Evolutionary conservation across 2,888 invertebrate genomes (phyloP).

Genomic region (Norana najaformis): DNA sequence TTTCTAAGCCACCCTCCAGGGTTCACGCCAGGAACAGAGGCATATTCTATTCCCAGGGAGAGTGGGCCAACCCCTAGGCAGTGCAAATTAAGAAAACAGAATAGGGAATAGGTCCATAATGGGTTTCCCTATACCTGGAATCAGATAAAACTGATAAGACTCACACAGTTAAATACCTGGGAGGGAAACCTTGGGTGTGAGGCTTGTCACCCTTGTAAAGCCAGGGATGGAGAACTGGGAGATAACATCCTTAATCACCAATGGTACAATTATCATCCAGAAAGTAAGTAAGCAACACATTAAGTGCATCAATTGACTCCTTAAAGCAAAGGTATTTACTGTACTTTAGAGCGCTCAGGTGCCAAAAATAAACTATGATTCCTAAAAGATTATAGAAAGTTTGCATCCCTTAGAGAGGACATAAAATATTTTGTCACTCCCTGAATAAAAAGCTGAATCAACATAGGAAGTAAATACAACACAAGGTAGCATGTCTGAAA

Average conservation of each 20-base stretch:
- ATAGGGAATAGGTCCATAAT: background rate
- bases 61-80: background rate
- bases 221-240: background rate
- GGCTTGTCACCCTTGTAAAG: background rate
- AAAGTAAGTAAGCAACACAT: background rate
- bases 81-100: background rate
- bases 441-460: no score
- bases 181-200: background rate
- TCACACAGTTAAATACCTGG: background rate
- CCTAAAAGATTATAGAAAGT: background rate
- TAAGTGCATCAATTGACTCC: background rate
- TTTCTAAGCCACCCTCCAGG: background rate
- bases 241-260: background rate
- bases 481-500: no score
- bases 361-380: background rate
- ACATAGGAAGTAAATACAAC: no score
- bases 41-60: background rate
- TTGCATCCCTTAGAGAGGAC: background rate
- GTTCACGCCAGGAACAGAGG: constrained; percentile 13
- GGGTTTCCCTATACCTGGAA: background rate
- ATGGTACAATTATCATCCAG: background rate
- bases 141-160: background rate
- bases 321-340: background rate
- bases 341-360: background rate
- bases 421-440: no score